Percentiles rank a stretch among this genome's conserved stretches.
Conservation (phyloP, 2,888 invertebrate genomes). For the Molorchus minor region DNA sequence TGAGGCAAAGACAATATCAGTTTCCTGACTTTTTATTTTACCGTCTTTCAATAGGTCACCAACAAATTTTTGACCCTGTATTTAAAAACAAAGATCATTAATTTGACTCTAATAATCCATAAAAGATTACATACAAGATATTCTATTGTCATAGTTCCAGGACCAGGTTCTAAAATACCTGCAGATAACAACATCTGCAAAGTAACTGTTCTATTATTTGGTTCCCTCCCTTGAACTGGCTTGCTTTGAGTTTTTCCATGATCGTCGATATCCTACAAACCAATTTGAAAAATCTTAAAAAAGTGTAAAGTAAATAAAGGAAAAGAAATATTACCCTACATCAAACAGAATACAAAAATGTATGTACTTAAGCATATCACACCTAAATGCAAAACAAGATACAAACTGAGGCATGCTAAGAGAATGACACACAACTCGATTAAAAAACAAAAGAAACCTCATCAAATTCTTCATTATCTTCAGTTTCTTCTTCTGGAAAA, state of each 20-base stretch:
- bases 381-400: background rate
- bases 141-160: constrained; percentile 87
- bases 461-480: constrained; percentile 68
- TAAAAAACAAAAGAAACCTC: constrained; percentile 60
- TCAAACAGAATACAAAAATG: background rate
- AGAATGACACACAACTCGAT: constrained; percentile 39
- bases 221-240: constrained; percentile 47
- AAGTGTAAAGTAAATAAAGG: too few relatives aligned
- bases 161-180: constrained; percentile 84
- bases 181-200: constrained; percentile 87
- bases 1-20: constrained; percentile 85
- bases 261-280: constrained; percentile 55
- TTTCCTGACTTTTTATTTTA: constrained; percentile 88
- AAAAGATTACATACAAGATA: constrained; percentile 73
- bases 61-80: constrained; percentile 86
- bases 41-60: constrained; percentile 87
- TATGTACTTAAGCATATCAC: background rate
- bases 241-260: constrained; percentile 49
- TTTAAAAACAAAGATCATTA: constrained; percentile 25
- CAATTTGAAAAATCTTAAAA: too few relatives aligned
- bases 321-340: too few relatives aligned
- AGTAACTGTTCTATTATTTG: constrained; percentile 71
- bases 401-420: constrained; percentile 25
- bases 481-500: constrained; percentile 66
- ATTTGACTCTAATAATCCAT: background rate